A percentile compares a stretch with the other conserved stretches of the same genome.
Conservation (phyloP, 1,140 invertebrate genomes). For the Galendromus occidentalis region DNA sequence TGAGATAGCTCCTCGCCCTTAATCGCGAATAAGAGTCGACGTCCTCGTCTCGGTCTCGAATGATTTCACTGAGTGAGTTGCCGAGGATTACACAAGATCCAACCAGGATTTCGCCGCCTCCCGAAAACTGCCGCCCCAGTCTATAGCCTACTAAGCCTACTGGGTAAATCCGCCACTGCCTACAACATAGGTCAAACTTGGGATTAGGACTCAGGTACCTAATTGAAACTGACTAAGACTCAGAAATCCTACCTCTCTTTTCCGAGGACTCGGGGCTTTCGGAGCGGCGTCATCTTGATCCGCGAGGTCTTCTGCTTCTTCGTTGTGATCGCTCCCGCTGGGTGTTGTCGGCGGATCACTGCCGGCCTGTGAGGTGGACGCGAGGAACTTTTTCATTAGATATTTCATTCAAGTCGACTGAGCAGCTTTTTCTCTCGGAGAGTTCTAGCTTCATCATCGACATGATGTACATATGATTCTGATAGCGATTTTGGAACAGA, state of each 20-base stretch:
- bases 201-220: not conserved
- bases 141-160: no score
- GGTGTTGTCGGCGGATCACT: not conserved
- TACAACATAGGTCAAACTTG: no score
- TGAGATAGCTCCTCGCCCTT: no score
- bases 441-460: not conserved
- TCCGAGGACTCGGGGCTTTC: not conserved
- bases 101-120: no score
- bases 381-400: not conserved
- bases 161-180: no score
- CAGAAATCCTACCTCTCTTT: conserved; percentile 8
- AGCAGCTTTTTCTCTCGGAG: not conserved
- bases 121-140: no score
- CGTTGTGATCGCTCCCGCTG: not conserved
- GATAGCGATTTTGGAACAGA: not conserved
- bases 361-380: not conserved
- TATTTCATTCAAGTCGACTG: not conserved
- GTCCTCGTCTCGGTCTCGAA: no score
- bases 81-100: no score
- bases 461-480: not conserved
- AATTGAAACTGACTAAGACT: not conserved
- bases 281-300: not conserved
- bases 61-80: no score
- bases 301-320: not conserved
- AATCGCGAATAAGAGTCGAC: no score